Evolutionary conservation across 2,797 vertebrate species (phyloP), one percentile per base, ranked within the genome.

Genomic region (Myotis vivesi): DNA sequence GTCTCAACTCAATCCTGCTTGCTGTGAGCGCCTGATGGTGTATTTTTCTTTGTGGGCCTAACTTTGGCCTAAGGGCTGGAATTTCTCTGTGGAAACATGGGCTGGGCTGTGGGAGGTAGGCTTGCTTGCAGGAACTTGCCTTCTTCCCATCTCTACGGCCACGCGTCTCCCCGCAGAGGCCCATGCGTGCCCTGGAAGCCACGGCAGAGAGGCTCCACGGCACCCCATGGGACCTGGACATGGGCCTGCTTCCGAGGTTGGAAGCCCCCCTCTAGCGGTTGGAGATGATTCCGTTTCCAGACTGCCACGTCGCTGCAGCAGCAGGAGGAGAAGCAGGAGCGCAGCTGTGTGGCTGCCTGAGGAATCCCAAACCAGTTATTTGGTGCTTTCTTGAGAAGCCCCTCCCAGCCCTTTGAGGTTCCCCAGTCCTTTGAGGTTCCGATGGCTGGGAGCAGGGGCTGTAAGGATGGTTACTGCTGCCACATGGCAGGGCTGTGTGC

Each of bases 291-390:
- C 0, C 0, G 17, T 51, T 75, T 85, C 72, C 49, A 91, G 94
- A 62, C 88, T 97, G 97, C 97, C 97, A 97, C 96, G 92, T 95
- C 94, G 92, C 89, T 44, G 46, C 44, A 46, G 46, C 46, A 46
- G 46, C 90, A 7, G 22, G 30, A 84, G 88, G 23, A 13, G 62
- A 81, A 87, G 79, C 80, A 41, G 90, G 95, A 53, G 80, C 51
- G 55, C 75, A 55, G 93, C 87, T 84, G 25, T 57, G 79, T 6
- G 89, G 92, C 86, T 71, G 94, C 87, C 46, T 10, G 69, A 84
- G 92, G 73, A 96, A 95, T 95, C 94, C 89, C 93, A 87, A 93
- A 96, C 96, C 81, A 95, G 93, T 97, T 55, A 96, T 97, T 97
- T 96, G 94, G 88, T 89, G 80, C 93, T 83, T 90, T 93, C 79